Evolutionary conservation across 2,888 invertebrate species (phyloP).

Genomic region (Amblyjoppa fuscipennis): DNA sequence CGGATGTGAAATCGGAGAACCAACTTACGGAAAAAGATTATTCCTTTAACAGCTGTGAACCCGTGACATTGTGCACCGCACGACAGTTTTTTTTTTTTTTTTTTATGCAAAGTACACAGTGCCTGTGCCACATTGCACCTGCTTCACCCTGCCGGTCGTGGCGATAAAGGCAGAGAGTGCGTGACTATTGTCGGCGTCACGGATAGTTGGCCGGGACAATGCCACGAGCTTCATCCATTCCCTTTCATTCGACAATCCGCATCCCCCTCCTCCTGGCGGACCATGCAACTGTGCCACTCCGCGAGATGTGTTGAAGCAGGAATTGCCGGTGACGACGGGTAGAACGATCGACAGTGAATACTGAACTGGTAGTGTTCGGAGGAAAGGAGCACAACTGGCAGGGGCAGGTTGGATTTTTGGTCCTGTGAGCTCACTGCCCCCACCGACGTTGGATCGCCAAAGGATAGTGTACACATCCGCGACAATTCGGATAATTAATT

Average conservation of each 20-base stretch:
- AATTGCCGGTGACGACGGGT: constrained; percentile 13
- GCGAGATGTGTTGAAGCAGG: constrained; percentile 34
- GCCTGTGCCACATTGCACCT: background rate
- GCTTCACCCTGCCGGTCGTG: background rate
- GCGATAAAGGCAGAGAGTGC: constrained; percentile 14
- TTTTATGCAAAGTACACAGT: background rate
- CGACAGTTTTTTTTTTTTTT: background rate
- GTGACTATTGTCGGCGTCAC: constrained; percentile 29
- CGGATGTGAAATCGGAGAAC: background rate
- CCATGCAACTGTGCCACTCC: background rate
- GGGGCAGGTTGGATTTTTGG: constrained; percentile 42
- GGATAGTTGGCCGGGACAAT: constrained; percentile 39
- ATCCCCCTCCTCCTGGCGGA: background rate
- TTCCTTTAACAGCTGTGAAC: background rate
- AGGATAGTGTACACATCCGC: constrained; percentile 53
- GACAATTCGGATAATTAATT: constrained; percentile 68
- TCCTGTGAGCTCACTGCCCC: constrained; percentile 20
- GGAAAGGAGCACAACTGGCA: background rate
- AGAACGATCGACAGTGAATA: constrained; percentile 7
- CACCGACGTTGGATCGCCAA: constrained; percentile 21
- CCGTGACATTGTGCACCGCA: background rate
- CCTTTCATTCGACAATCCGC: background rate
- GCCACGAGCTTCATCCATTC: constrained; percentile 31
- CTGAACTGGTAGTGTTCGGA: background rate
- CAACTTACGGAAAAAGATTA: background rate